Conservation (phyloP, 1,140 invertebrate genomes). For the Neodiprion pinetum region DNA sequence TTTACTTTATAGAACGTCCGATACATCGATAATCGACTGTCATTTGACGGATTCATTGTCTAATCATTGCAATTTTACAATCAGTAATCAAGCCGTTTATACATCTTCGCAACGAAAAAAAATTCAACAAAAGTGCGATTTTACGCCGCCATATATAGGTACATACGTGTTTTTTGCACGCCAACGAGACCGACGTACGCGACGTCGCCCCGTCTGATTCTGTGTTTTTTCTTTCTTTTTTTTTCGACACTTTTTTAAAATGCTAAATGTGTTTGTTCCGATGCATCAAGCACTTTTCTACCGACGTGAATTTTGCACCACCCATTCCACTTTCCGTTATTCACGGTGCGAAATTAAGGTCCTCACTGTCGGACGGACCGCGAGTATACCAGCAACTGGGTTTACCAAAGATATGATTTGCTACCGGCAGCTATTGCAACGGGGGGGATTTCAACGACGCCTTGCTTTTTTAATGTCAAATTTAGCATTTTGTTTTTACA, state of each 20-base stretch:
- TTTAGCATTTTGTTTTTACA: conserved; percentile 48
- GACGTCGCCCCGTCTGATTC: no score
- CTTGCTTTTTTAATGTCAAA: conserved; percentile 55
- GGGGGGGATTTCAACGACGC: conserved; percentile 21
- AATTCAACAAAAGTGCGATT: neutral
- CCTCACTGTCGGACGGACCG: conserved; percentile 27
- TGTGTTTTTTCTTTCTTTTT: no score
- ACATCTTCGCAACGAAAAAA: neutral
- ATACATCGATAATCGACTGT: neutral
- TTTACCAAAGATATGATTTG: conserved; percentile 25
- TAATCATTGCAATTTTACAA: neutral
- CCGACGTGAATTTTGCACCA: conserved; percentile 15
- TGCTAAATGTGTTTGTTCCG: conserved; percentile 47
- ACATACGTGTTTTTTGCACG: no score
- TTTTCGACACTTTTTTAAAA: conserved; percentile 15
- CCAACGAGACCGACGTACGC: no score
- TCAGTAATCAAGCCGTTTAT: neutral
- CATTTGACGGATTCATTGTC: neutral
- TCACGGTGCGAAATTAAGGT: no score
- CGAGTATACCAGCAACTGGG: conserved; percentile 25
- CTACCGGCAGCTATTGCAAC: neutral
- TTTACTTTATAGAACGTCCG: neutral
- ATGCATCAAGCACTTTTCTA: conserved; percentile 44
- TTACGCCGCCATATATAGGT: no score
- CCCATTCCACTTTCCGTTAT: neutral